Base-by-base conservation (phyloP, 2,113 vertebrate species). In the Nothocercus julius region DNA sequence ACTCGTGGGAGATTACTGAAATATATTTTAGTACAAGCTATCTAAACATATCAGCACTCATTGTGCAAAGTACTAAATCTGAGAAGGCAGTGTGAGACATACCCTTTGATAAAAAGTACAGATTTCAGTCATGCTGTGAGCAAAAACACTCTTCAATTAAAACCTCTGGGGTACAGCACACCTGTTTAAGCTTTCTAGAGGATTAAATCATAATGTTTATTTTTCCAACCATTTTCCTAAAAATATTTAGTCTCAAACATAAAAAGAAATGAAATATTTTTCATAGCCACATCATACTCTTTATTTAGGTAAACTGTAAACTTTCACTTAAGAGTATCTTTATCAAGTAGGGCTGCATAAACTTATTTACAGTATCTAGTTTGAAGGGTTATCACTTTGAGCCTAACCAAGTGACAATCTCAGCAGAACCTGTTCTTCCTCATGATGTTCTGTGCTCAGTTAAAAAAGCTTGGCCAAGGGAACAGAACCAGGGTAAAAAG, bases 351-450 rank as follows among this genome's bases (percentile, higher is more conserved):
- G 30, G 70, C 75, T 92, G 87, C 5, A 87, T 74, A 28, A 95
- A 89, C 84, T 80, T 93, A 89, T 89, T 63, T 92, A 59, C 11
- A 70, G 66, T 12, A 76, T 38, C 72, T 92, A 89, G 80, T 91
- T 92, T 92, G 87, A 89, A 89, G 82, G 81, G 70, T 72, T 89
- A 75, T 66, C 58, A 70, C 74, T 93, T 87, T 85, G 59, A 92
- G 63, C 36, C 17, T 9, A 84, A 34, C 18, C 63, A 85, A 91
- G 32, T 54, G 70, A 70, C 67, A 95, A 77, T 27, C 54, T 34
- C 78, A 89, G 82, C 42, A 93, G 92, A 95, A 91, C 40, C 8
- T 83, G n/a, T 8, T 93, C 51, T 3, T 82, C 59, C 53, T 90
- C 21, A 25, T 3, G 68, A 40, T 18, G 47, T 76, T 85, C 42